phyloP scores from a whole-genome alignment of 2,797 vertebrate genomes.

The Carapus acus region DNA sequence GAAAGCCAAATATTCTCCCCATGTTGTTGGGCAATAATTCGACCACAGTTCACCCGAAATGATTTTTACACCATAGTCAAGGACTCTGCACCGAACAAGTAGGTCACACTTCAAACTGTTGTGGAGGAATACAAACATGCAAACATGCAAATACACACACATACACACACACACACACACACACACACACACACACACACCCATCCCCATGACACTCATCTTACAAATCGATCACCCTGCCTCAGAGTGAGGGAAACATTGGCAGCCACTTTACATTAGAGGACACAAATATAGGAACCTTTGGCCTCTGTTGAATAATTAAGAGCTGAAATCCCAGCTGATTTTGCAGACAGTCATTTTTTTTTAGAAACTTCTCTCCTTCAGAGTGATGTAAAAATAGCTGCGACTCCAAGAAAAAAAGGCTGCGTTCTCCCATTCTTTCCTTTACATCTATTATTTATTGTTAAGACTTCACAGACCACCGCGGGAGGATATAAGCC shows the following conservation, averaged over 20 bases:
- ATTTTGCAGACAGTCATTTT: slow-evolving; percentile 28
- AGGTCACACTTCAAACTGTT: not conserved
- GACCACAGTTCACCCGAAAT: no score
- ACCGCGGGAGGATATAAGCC: slow-evolving; percentile 22
- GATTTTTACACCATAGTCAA: not conserved
- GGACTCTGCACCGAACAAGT: not conserved
- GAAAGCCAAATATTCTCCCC: no score
- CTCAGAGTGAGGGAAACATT: slow-evolving; percentile 39
- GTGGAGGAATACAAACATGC: not conserved
- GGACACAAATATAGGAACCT: slow-evolving; percentile 54
- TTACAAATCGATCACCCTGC: slow-evolving; percentile 50
- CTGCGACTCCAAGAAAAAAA: slow-evolving; percentile 50
- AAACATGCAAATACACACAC: not conserved
- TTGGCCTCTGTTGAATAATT: slow-evolving; percentile 57
- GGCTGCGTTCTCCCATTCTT: no score
- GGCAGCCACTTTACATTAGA: slow-evolving; percentile 58
- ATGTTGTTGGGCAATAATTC: no score
- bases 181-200: slow-evolving; percentile 7
- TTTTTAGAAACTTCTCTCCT: slow-evolving; percentile 19
- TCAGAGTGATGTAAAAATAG: slow-evolving; percentile 49
- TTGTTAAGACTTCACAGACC: slow-evolving; percentile 39
- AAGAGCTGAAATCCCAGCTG: slow-evolving; percentile 44
- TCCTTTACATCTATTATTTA: slow-evolving; percentile 62
- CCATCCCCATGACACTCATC: slow-evolving; percentile 20
- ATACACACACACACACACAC: slow-evolving; percentile 11